These are phyloP conservation scores for Liparis tanakae DNA, from an alignment of 2,797 vertebrate species.

Conservation along the genomic window DNA sequence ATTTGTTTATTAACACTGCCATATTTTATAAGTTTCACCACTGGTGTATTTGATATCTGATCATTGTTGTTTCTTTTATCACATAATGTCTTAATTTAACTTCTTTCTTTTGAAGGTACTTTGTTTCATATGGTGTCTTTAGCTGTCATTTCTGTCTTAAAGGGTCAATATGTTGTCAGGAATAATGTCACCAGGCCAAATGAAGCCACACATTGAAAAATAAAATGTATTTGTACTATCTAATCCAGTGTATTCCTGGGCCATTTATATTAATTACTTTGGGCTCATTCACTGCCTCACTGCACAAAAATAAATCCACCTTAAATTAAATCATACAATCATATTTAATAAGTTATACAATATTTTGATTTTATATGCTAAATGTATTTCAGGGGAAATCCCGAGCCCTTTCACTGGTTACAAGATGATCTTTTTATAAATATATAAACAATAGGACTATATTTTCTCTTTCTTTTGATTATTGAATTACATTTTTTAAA, in stretches of 20 bases:
- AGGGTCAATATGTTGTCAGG: conserved; percentile 58
- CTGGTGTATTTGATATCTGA: conserved; percentile 21
- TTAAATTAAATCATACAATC: conserved; percentile 64
- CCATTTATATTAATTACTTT: conserved; percentile 63
- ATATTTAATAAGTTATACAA: conserved; percentile 54
- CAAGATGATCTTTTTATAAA: conserved; percentile 49
- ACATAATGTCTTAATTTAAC: conserved; percentile 35
- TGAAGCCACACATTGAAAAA: conserved; percentile 45
- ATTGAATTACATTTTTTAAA: conserved; percentile 48
- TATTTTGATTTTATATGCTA: conserved; percentile 46
- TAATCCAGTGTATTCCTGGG: conserved; percentile 45
- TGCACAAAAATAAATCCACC: conserved; percentile 60
- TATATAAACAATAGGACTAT: conserved; percentile 51
- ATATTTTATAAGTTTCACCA: conserved; percentile 53
- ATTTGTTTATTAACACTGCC: conserved; percentile 55
- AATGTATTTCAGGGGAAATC: conserved; percentile 47
- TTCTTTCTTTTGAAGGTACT: conserved; percentile 29
- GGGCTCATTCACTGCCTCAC: conserved; percentile 66
- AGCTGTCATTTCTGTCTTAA: conserved; percentile 43
- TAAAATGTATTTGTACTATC: conserved; percentile 27
- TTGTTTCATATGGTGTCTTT: conserved; percentile 23
- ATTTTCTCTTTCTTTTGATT: conserved; percentile 50
- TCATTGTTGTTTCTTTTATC: conserved; percentile 30
- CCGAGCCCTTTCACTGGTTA: conserved; percentile 49
- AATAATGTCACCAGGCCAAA: conserved; percentile 47